These are phyloP conservation scores for Pseudolycoriella hygida DNA, from an alignment of 2,888 invertebrate genomes.

Conservation along the genomic window DNA sequence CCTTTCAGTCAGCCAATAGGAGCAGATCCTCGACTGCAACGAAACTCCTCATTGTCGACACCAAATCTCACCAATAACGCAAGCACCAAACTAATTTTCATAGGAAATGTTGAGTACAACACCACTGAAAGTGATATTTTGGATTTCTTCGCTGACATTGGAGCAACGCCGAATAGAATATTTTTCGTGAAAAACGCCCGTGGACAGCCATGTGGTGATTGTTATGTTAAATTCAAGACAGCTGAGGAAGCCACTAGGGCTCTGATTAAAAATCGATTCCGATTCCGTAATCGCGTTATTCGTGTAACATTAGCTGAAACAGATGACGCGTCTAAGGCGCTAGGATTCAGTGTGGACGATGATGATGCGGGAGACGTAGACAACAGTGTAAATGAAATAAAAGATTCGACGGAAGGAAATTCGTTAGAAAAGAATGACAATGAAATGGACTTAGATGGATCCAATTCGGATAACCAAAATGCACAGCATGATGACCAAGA, in stretches of 20 bases:
- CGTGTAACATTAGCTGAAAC: constrained; percentile 11
- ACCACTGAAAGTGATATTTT: constrained; percentile 62
- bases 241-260: constrained; percentile 40
- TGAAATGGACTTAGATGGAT: constrained; percentile 14
- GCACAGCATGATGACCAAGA: neutral
- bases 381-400: constrained; percentile 1
- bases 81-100: constrained; percentile 43
- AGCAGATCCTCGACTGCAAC: constrained; percentile 4
- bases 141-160: constrained; percentile 61
- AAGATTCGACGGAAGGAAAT: too few species aligned
- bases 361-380: neutral
- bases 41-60: neutral
- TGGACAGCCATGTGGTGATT: constrained; percentile 62
- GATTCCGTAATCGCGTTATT: constrained; percentile 15
- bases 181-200: constrained; percentile 56
- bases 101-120: constrained; percentile 57
- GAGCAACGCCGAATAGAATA: constrained; percentile 56
- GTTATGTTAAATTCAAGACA: constrained; percentile 69
- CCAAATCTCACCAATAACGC: constrained; percentile 6
- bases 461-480: neutral
- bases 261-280: constrained; percentile 21
- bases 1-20: neutral
- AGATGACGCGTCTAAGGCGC: constrained; percentile 8
- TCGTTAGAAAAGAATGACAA: constrained; percentile 15
- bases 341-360: neutral